These are phyloP conservation scores for Melanostoma scalare DNA, from an alignment of 2,888 invertebrate species.

Conservation along the genomic window DNA sequence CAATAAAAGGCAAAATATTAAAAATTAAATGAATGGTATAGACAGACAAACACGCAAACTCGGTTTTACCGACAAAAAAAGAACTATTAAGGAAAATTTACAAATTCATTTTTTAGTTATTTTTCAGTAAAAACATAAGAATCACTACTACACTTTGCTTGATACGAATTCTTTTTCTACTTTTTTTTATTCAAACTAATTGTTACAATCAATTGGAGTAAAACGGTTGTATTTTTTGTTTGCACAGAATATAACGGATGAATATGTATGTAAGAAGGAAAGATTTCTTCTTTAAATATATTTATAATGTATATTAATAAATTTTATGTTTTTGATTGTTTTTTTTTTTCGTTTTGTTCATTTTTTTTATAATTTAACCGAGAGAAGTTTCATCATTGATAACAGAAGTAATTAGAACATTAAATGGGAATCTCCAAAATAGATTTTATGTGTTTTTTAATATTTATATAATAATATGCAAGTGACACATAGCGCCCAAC, in stretches of 20 bases:
- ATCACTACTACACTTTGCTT: constrained; percentile 40
- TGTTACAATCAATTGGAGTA: constrained; percentile 34
- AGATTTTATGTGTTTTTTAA: constrained; percentile 46
- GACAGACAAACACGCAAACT: not conserved
- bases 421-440: constrained; percentile 68
- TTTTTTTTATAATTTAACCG: constrained; percentile 39
- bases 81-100: not conserved
- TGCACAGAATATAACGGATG: constrained; percentile 17
- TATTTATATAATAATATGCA: constrained; percentile 65
- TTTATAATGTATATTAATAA: too few relatives aligned
- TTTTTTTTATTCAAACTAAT: constrained; percentile 33
- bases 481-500: constrained; percentile 71
- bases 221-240: not conserved
- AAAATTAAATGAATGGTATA: not conserved
- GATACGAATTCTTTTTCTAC: not conserved
- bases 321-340: not conserved
- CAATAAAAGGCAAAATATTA: constrained; percentile 11
- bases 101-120: too few relatives aligned
- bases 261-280: constrained; percentile 13
- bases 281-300: too few relatives aligned
- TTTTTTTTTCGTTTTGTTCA: constrained; percentile 8
- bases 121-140: not conserved
- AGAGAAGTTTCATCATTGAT: constrained; percentile 40
- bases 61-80: not conserved
- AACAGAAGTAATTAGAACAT: constrained; percentile 63